A percentile compares a stretch with the other conserved stretches of the same genome.
phyloP scores from a whole-genome alignment of 2,888 invertebrate species.

The Drosophila mercatorum region DNA sequence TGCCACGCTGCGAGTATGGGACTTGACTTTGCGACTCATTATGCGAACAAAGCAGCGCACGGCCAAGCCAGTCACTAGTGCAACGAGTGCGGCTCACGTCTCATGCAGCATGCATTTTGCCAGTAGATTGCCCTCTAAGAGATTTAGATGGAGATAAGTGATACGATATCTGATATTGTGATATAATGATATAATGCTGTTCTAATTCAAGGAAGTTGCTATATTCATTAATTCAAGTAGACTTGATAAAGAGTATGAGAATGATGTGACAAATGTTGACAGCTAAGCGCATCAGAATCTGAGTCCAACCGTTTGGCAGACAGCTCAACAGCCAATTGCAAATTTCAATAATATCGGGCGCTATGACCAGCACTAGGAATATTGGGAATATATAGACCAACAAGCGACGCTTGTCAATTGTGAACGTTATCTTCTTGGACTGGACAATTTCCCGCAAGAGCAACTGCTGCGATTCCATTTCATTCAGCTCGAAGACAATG shows the following conservation, averaged over 20 bases:
- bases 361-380: not conserved
- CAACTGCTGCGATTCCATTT: not conserved
- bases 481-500: not conserved
- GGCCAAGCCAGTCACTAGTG: conserved; percentile 9
- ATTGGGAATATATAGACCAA: not conserved
- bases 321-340: not conserved
- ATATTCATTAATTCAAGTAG: not conserved
- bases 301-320: not conserved
- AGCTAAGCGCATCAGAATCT: not conserved
- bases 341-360: not conserved
- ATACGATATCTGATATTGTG: too few relatives aligned
- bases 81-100: too few relatives aligned
- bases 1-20: conserved; percentile 23
- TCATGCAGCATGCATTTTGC: conserved; percentile 54
- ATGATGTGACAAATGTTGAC: not conserved
- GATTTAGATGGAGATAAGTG: not conserved
- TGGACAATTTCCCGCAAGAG: not conserved
- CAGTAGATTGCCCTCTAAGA: conserved; percentile 57
- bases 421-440: rapidly evolving
- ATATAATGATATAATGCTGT: not conserved
- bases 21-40: conserved; percentile 39
- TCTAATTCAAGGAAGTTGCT: not conserved
- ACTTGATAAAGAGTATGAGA: not conserved
- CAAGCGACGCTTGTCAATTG: too few relatives aligned
- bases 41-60: conserved; percentile 51